Conservation (phyloP, 2,797 vertebrate species). For the Gallinago nigripennis region DNA sequence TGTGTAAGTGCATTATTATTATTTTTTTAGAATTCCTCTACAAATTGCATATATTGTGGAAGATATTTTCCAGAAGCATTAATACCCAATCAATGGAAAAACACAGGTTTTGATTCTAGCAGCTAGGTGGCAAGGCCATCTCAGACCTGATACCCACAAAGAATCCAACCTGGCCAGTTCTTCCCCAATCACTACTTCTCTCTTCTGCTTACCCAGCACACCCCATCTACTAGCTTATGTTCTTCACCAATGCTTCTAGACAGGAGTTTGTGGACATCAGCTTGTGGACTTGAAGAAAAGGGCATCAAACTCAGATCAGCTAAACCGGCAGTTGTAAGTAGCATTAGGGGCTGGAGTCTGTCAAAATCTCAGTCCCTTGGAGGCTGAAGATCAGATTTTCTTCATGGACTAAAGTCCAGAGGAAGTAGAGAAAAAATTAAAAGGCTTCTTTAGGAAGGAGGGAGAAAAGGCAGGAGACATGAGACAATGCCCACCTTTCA, state of each 20-base stretch:
- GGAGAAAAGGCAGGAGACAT: neutral
- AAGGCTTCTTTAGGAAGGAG: neutral
- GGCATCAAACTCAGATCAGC: neutral
- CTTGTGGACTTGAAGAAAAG: conserved; percentile 5
- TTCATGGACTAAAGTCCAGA: neutral
- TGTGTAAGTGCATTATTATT: neutral
- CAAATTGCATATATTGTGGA: neutral
- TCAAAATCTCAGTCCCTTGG: neutral
- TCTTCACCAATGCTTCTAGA: neutral
- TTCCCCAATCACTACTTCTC: neutral
- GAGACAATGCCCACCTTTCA: neutral
- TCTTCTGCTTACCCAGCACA: neutral
- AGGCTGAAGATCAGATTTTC: neutral
- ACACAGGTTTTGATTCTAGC: neutral
- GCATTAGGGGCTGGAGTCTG: neutral
- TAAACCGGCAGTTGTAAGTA: neutral
- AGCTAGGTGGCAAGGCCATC: neutral
- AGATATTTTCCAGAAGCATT: neutral
- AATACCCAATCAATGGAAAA: neutral
- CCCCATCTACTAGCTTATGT: neutral
- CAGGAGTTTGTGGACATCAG: neutral
- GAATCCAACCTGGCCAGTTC: neutral
- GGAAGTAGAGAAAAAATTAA: neutral
- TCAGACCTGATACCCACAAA: neutral
- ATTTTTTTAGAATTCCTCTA: neutral